Evolutionary conservation across 2,797 vertebrate species (phyloP).

Genomic region (Chaetodon trifasciatus): DNA sequence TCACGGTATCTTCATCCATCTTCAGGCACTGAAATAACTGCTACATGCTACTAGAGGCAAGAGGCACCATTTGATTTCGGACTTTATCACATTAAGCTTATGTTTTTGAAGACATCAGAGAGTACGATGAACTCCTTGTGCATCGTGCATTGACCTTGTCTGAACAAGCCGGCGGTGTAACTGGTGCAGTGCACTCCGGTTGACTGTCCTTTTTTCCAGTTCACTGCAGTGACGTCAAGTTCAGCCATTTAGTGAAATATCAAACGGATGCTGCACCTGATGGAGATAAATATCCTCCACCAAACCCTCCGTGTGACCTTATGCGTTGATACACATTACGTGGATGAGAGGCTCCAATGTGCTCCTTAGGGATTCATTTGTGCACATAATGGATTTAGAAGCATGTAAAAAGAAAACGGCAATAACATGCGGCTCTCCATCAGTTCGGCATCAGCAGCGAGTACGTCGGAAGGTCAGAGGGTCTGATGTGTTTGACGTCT

Average conservation of each 20-base stretch:
- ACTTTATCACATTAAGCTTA: neutral
- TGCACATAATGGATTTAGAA: neutral
- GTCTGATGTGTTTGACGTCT: neutral
- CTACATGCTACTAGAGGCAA: neutral
- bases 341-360: neutral
- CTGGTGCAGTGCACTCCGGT: too few species aligned
- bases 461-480: constrained; percentile 3
- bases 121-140: too few species aligned
- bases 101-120: neutral
- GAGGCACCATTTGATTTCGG: neutral
- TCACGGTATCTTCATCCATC: too few species aligned
- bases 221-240: neutral
- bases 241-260: neutral
- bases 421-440: neutral
- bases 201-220: neutral
- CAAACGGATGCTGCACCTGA: neutral
- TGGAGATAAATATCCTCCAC: neutral
- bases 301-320: too few species aligned
- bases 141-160: neutral
- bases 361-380: neutral
- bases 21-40: too few species aligned
- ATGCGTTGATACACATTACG: neutral
- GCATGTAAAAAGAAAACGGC: neutral
- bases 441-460: neutral
- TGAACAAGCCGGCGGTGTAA: neutral